Conservation (phyloP, 2,888 invertebrate genomes). For the Eledona agricola region DNA sequence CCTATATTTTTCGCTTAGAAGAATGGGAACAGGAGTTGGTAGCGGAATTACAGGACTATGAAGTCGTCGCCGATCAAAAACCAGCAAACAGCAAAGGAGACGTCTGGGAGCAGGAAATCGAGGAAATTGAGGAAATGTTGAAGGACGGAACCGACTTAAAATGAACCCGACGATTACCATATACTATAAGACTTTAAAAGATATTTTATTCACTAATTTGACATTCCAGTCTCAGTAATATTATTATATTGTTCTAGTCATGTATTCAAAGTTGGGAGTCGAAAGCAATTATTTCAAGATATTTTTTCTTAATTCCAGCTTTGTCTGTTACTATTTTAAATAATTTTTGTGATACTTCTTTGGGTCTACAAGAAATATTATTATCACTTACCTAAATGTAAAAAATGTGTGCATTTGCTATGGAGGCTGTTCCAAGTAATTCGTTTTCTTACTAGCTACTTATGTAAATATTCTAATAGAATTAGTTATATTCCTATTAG, state of each 20-base stretch:
- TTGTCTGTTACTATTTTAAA: constrained; percentile 18
- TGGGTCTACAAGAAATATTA: constrained; percentile 41
- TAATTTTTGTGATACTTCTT: constrained; percentile 40
- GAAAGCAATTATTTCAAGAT: constrained; percentile 3
- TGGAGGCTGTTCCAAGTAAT: constrained; percentile 37
- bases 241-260: constrained; percentile 38
- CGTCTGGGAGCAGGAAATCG: constrained; percentile 61
- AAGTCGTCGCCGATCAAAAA: constrained; percentile 77
- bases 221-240: constrained; percentile 35
- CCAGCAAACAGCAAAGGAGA: constrained; percentile 61
- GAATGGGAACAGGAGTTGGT: constrained; percentile 97
- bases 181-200: constrained; percentile 38
- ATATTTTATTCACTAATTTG: constrained; percentile 30
- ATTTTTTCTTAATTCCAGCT: constrained; percentile 4
- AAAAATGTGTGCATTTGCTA: constrained; percentile 42
- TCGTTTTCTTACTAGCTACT: constrained; percentile 33
- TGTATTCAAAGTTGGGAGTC: constrained; percentile 20
- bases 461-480: constrained; percentile 32
- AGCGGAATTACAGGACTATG: constrained; percentile 94
- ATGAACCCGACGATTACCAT: constrained; percentile 45
- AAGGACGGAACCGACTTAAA: constrained; percentile 60
- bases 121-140: constrained; percentile 61
- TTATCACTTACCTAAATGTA: constrained; percentile 38
- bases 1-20: constrained; percentile 65
- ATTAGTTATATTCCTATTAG: constrained; percentile 14